Evolutionary conservation across 1,140 invertebrate species (phyloP).

Genomic region (Zaprionus inermis): DNA sequence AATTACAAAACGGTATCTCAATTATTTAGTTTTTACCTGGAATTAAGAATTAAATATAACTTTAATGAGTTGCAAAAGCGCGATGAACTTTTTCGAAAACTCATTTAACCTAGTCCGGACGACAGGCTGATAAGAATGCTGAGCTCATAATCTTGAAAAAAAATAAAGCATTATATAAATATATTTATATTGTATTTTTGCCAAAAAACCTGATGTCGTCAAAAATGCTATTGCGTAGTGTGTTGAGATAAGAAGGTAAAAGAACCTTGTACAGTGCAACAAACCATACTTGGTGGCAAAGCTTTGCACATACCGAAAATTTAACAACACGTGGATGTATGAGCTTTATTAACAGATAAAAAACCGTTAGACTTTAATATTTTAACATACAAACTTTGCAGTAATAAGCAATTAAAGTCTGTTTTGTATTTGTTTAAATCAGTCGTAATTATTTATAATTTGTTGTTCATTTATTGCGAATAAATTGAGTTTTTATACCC

Average conservation of each 20-base stretch:
- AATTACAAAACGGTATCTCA: constrained; percentile 29
- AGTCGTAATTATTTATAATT: background rate
- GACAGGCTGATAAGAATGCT: constrained; percentile 19
- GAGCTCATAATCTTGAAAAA: background rate
- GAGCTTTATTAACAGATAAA: background rate
- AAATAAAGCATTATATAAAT: too few species aligned
- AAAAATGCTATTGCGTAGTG: background rate
- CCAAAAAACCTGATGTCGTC: background rate
- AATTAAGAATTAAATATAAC: constrained; percentile 9
- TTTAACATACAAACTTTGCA: background rate
- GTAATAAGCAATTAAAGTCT: background rate
- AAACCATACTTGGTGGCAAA: background rate
- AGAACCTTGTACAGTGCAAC: background rate
- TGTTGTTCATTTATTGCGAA: background rate
- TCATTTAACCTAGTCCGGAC: background rate
- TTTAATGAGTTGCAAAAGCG: background rate
- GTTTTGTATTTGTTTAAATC: too few species aligned
- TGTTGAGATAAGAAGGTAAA: background rate
- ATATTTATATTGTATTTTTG: too few species aligned
- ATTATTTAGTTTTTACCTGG: constrained; percentile 6
- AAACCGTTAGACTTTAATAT: background rate
- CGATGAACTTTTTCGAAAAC: constrained; percentile 10
- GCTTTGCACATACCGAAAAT: background rate
- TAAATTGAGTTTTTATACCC: constrained; percentile 1
- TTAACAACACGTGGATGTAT: too few species aligned